phyloP scores from a whole-genome alignment of 1,140 invertebrate species.

The Globodera rostochiensis region DNA sequence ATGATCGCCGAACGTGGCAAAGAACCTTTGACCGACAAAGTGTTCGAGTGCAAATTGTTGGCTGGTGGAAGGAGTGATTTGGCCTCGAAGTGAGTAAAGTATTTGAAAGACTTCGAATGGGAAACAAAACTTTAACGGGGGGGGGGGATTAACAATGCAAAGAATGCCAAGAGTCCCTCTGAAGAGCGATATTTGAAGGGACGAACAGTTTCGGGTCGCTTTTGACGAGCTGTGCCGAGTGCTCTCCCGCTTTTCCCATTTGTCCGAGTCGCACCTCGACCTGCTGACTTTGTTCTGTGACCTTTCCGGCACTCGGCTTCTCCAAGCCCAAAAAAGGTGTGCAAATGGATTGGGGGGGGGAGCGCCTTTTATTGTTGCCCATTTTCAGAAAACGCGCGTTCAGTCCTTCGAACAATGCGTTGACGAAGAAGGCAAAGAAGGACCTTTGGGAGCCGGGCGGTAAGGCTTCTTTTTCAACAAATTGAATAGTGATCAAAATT shows the following conservation, averaged over 20 bases:
- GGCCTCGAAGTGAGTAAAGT: background rate
- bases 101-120: background rate
- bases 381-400: background rate
- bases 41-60: conserved; percentile 26
- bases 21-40: conserved; percentile 30
- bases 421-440: background rate
- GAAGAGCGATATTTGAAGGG: background rate
- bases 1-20: conserved; percentile 28
- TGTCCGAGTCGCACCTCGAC: conserved; percentile 13
- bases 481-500: background rate
- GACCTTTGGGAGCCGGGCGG: conserved; percentile 13
- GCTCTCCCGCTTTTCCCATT: conserved; percentile 28
- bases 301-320: background rate
- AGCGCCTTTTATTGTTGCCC: background rate
- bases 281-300: conserved; percentile 17
- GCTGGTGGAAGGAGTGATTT: background rate
- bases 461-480: background rate
- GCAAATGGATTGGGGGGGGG: background rate
- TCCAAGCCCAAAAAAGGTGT: background rate
- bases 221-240: conserved; percentile 32
- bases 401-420: background rate
- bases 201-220: conserved; percentile 34
- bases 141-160: background rate
- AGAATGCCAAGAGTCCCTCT: background rate
- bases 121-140: background rate